Evolutionary conservation across 2,888 invertebrate species (phyloP), one percentile per base, ranked within the genome.

Genomic region (Zeuzera pyrina): DNA sequence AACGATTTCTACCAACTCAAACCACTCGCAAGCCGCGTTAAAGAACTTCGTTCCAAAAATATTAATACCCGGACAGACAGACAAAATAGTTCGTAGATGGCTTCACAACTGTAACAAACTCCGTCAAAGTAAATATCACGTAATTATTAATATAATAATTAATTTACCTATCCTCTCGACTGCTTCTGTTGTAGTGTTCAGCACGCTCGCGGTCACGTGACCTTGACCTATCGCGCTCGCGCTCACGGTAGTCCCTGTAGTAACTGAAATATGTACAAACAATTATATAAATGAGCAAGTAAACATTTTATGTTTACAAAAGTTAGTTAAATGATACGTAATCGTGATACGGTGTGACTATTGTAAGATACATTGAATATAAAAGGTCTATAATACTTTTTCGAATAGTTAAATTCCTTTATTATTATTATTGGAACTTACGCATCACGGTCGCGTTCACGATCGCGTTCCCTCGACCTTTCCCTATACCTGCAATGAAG

Each of bases 211-310:
- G 84, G 29, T 93, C 94, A 49, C 95, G 86, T 49, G 94, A 94
- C 49, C 95, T 88, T 33, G 94, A 94, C 50, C 96, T 76, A 43
- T 91, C 91, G 35, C 91, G 77, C 36, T 90, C 88, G 30, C 87
- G 70, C 33, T 87, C 87, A 31, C 87, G 84, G 45, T 87, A 87
- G 31, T 87, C 86, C 35, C 86, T 74, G 58, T 87, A 87, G 53
- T 86, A 86, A 43, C 85, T 84, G 59, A 4, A 63, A 67, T 48
- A 57, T n/a, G n/a, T n/a, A 26, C 11, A 5, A 29, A 16, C 12
- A 12, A 27, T n/a, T n/a, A n/a, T n/a, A n/a, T n/a, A n/a, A n/a
- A n/a, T n/a, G n/a, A n/a, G n/a, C n/a, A 26, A n/a, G n/a, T n/a
- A 24, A 8, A 29, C 4, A 16, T 23, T 11, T n/a, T 19, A 7